Base-by-base conservation (phyloP, 2,888 invertebrate species). In the Drosophila ustulata region DNA sequence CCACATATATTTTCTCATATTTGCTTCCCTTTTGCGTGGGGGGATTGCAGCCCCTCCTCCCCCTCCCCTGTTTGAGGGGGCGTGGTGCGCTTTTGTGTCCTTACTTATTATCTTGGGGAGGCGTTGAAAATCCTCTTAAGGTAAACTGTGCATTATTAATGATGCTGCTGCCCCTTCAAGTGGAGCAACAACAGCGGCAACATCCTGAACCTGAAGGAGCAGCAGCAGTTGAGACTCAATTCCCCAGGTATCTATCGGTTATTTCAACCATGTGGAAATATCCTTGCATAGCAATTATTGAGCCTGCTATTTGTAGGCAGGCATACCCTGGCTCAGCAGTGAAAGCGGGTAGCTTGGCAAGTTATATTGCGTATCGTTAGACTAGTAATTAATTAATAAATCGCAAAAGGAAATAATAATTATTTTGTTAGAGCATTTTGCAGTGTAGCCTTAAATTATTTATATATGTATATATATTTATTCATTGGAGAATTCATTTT, bases 91-190 rank as follows among this genome's bases (percentile, higher is more conserved):
- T 66, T 75, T 78, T 76, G 71, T 75, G 75, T 70, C 78, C 84
- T 78, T 71, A 66, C 74, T 83, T 83, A 82, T 82, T 77, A 83
- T 80, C 78, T 74, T 65, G 69, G 82, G 78, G 75, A 87, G 89
- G 84, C 83, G 85, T 87, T 76, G 78, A 79, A 80, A 88, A 89
- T 86, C 84, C 89, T 85, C 88, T 86, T 84, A 85, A 78, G 82
- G 78, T 85, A 85, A 89, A 83, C 74, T 79, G 78, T 89, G 81
- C 77, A 89, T 89, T 89, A 86, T 88, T 82, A 75, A 89, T 87
- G 78, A 71, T 59, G 45, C 32, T 46, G 39, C 34, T 13, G n/a
- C 8, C 18, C 13, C 46, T 45, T 7, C 45, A 18, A 41, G 18
- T 7, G 18, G 13, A 18, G 52, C 28, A 25, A 30, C 18, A 7